A percentile compares a stretch with the other conserved stretches of the same genome.
Evolutionary conservation across 2,797 vertebrate genomes (phyloP).

Genomic region (Dendrocincla fuliginosa): DNA sequence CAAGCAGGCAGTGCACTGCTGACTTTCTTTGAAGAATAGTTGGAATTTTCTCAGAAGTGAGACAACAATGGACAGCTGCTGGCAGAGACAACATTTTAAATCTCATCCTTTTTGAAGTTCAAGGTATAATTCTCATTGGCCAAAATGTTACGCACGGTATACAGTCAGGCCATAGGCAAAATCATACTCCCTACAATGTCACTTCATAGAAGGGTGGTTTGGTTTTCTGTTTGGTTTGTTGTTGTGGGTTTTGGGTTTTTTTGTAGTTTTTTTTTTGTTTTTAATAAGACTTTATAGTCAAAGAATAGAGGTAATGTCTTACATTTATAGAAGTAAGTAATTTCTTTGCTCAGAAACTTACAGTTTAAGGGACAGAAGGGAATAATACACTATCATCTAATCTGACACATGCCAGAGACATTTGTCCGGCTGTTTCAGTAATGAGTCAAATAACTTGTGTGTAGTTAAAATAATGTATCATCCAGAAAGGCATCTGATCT

Average conservation of each 20-base stretch:
- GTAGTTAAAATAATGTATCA: not conserved
- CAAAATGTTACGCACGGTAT: not conserved
- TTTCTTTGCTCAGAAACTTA: not conserved
- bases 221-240: not conserved
- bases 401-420: conserved; percentile 15
- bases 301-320: not conserved
- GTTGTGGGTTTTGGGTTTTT: not conserved
- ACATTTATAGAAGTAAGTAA: not conserved
- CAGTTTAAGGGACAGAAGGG: not conserved
- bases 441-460: not conserved
- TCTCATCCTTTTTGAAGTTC: not conserved
- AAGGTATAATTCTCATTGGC: not conserved
- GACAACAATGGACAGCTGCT: not conserved
- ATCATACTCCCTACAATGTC: not conserved
- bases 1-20: not conserved
- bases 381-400: not conserved
- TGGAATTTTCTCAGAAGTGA: not conserved
- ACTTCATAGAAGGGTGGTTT: not conserved
- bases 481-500: conserved; percentile 9
- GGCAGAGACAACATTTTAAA: not conserved
- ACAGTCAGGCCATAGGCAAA: not conserved
- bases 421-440: conserved; percentile 46
- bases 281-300: not conserved
- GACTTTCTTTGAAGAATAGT: not conserved
- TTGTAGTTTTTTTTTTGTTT: not conserved